phyloP scores from a whole-genome alignment of 2,113 vertebrate species.

The Phoxinus phoxinus region DNA sequence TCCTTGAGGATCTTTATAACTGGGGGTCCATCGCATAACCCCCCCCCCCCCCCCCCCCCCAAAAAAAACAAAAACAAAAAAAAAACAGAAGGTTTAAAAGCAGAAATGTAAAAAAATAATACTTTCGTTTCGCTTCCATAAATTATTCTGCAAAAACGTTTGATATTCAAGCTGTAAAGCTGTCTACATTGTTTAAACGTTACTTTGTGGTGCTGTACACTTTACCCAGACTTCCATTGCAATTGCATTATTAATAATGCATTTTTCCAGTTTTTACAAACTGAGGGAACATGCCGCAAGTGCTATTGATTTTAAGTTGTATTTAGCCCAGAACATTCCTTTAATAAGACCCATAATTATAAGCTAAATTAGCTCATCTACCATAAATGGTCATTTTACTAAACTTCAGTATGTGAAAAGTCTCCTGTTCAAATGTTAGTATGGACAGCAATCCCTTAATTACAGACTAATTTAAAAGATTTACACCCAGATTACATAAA shows the following conservation, averaged over 20 bases:
- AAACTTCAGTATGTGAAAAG: neutral
- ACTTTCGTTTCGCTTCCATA: no score
- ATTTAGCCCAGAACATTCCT: neutral
- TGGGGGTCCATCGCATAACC: no score
- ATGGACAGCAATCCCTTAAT: neutral
- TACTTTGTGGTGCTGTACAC: neutral
- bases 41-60: no score
- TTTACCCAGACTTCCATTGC: neutral
- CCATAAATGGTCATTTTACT: neutral
- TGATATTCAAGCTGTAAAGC: no score
- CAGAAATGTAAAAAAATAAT: no score
- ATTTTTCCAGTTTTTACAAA: neutral
- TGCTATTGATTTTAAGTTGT: neutral
- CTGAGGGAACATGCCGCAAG: neutral
- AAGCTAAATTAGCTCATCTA: neutral
- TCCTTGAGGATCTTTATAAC: neutral
- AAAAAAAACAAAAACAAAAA: no score
- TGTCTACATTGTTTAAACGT: no score
- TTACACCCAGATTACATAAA: neutral
- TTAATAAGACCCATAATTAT: neutral
- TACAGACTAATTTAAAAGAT: constrained; percentile 9
- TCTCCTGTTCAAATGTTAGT: neutral
- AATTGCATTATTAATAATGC: neutral
- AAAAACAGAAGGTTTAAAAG: no score
- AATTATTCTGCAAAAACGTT: no score